Base-by-base conservation (phyloP, 2,797 vertebrate genomes). In the Xiphophorus birchmanni region DNA sequence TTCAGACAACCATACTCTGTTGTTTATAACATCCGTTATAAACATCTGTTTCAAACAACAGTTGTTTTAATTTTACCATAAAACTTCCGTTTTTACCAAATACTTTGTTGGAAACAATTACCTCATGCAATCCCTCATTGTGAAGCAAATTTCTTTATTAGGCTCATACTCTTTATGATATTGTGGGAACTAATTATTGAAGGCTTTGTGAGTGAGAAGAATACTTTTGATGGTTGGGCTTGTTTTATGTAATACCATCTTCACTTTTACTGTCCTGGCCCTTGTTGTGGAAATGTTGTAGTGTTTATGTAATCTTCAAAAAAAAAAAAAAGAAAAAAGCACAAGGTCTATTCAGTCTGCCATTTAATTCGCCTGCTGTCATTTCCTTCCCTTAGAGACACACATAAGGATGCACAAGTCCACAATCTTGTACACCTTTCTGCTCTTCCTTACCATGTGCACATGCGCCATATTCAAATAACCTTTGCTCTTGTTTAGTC, bases 271-370 rank as follows among this genome's bases (percentile, higher is more conserved):
- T 35, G 44, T 87, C 69, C 86, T 81, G 84, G 80, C 82, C 76
- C 65, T 77, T 85, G 76, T 86, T 84, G 52, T 85, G 80, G 74
- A 80, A 82, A 84, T 89, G 69, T 79, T 88, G 84, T 74, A 87
- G 76, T 76, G 60, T 76, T 93, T 91, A 92, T 75, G 76, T 92
- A 93, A 94, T 88, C 82, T 85, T 76, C 81, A 87, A 73, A 74
- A 75, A 82, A 81, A 84, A 1, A 47, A 13, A 45, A 44, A 71
- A 74, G 18, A 48, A 48, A 6, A 56, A 56, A 56, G 9, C 18
- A 75, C 80, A 23, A 54, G 75, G 48, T 77, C 77, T 90, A 87
- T 90, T 84, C 87, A 90, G 85, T 93, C 90, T 84, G 85, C 17
- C 74, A 23, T 84, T 83, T 73, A 86, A 87, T 58, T 88, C 83